Conservation (phyloP, 2,113 vertebrate species). For the Eudyptes chrysolophus region DNA sequence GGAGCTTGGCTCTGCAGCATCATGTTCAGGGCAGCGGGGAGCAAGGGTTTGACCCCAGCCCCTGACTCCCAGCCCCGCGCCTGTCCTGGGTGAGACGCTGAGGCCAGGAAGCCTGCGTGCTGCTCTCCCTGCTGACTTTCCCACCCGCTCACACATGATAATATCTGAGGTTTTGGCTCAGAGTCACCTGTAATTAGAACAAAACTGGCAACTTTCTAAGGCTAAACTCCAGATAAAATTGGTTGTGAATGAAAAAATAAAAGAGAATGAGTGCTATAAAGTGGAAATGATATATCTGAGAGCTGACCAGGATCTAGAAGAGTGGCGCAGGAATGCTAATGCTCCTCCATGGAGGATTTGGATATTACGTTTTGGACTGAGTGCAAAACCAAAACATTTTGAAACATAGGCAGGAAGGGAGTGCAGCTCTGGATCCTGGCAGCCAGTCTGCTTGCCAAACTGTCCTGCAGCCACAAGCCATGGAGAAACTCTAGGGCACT, state of each 20-base stretch:
- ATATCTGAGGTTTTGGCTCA: slow-evolving; percentile 52
- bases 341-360: neutral
- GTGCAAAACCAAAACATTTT: slow-evolving; percentile 10
- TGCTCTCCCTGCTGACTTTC: neutral
- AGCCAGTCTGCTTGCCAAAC: neutral
- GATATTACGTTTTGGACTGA: neutral
- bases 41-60: neutral
- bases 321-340: neutral
- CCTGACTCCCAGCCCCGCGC: neutral
- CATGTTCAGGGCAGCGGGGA: neutral
- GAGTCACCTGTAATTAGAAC: slow-evolving; percentile 38
- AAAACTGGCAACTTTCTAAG: slow-evolving; percentile 29
- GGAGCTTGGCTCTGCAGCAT: neutral
- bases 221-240: slow-evolving; percentile 39
- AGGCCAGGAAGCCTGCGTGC: neutral
- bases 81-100: neutral
- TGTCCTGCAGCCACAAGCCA: neutral
- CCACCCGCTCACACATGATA: neutral
- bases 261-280: neutral
- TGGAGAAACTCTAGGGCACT: neutral
- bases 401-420: neutral
- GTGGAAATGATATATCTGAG: neutral
- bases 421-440: neutral
- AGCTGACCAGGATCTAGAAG: neutral
- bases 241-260: slow-evolving; percentile 44